These are phyloP conservation scores for Macrosoma leucophasiata DNA, from an alignment of 2,888 invertebrate genomes.

Conservation along the genomic window DNA sequence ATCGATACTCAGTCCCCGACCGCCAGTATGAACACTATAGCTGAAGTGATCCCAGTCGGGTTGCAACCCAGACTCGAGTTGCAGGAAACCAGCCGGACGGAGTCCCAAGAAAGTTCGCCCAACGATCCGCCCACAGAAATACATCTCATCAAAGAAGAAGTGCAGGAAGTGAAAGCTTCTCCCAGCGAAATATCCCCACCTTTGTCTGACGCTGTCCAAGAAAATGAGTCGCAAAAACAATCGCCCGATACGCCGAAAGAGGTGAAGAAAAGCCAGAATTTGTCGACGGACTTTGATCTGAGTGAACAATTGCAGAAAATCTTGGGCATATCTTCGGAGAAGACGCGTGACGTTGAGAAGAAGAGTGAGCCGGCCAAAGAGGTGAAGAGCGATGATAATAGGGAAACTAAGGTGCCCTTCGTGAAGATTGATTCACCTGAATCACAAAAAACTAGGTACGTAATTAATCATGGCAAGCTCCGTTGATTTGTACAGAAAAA, in stretches of 20 bases:
- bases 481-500: too few relatives aligned
- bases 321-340: conserved; percentile 66
- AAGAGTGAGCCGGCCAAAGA: conserved; percentile 55
- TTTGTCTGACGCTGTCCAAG: conserved; percentile 43
- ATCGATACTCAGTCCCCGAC: conserved; percentile 63
- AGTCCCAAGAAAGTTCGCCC: conserved; percentile 61
- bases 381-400: conserved; percentile 56
- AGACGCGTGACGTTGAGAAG: conserved; percentile 53
- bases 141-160: conserved; percentile 52
- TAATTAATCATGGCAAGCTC: background rate
- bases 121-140: conserved; percentile 68
- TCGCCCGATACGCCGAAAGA: conserved; percentile 65
- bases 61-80: conserved; percentile 56
- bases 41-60: conserved; percentile 62
- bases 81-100: conserved; percentile 46
- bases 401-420: conserved; percentile 52
- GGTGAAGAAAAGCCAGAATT: conserved; percentile 66
- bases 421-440: conserved; percentile 72
- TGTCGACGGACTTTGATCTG: conserved; percentile 68
- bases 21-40: conserved; percentile 65
- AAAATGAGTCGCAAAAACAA: conserved; percentile 57
- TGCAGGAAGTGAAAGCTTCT: conserved; percentile 56
- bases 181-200: conserved; percentile 69
- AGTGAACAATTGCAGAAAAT: conserved; percentile 71
- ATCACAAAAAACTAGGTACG: conserved; percentile 54